Base-by-base conservation (phyloP, 2,797 vertebrate species). In the Scolopax bukidnonensis region DNA sequence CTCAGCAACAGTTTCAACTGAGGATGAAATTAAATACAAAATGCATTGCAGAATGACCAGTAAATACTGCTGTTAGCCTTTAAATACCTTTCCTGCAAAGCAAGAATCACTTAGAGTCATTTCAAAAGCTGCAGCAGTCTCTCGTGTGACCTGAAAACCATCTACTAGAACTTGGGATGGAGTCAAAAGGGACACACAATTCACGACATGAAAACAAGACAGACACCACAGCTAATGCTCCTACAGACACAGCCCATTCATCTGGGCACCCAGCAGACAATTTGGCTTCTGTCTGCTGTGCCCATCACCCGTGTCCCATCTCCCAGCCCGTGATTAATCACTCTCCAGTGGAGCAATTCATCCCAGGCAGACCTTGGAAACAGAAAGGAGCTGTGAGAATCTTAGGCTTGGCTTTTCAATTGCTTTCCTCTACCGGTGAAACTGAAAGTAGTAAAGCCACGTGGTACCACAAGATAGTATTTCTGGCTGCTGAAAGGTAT, bases 271-370 rank as follows among this genome's bases (percentile, higher is more conserved):
- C 57, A 74, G 77, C 53, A 83, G 51, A 95, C 67, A 94, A 77
- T 91, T 95, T 77, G 85, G 50, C 77, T 90, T 86, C 85, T 87
- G 77, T 90, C 75, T 89, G 59, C 28, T 76, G 73, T 16, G 41
- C 84, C 86, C 89, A 79, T 57, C 67, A 82, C 60, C 68, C 81
- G 65, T 85, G 76, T 36, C 94, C 70, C 81, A 94, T 64, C 77
- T 92, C 16, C 4, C 12, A 9, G 83, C 27, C 79, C 64, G 33
- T 56, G 50, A 97, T 92, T 92, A 96, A 96, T 95, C 81, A 94
- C 87, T 84, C 83, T 88, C 79, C 76, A 82, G 25, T 18, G 77
- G 64, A 92, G 76, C 78, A 82, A 95, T 92, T 94, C 78, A 95
- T 76, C 61, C 80, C 93, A 60, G 36, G 30, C 32, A 7, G 63